phyloP scores from a whole-genome alignment of 2,113 vertebrate genomes.

The Bucco capensis region DNA sequence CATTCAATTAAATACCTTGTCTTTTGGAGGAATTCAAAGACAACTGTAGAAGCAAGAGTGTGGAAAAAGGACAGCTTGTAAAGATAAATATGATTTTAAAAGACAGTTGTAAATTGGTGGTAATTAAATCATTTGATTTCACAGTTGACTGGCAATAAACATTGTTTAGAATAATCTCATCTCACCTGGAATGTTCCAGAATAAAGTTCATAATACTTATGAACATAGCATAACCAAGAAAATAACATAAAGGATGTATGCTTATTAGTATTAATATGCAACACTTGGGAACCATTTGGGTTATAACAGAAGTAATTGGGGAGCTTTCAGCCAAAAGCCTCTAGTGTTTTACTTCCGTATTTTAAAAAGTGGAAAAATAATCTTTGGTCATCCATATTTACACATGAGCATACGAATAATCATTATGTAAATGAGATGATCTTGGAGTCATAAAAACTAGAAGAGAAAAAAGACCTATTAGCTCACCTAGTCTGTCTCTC shows the following conservation, averaged over 20 bases:
- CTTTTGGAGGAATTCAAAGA: neutral
- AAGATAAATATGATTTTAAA: neutral
- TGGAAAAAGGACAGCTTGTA: neutral
- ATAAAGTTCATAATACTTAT: neutral
- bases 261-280: constrained; percentile 15
- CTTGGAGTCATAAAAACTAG: constrained; percentile 24
- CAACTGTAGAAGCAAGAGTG: neutral
- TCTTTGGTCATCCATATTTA: constrained; percentile 41
- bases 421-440: constrained; percentile 56
- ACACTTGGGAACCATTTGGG: constrained; percentile 24
- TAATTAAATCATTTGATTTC: neutral
- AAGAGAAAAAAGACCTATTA: constrained; percentile 46
- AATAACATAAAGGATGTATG: neutral
- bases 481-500: constrained; percentile 40
- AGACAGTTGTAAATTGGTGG: neutral
- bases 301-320: constrained; percentile 49
- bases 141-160: neutral
- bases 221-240: neutral
- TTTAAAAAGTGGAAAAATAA: constrained; percentile 49
- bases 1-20: neutral
- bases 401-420: constrained; percentile 9
- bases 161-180: neutral
- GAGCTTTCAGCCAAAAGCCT: constrained; percentile 34
- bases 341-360: neutral
- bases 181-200: neutral